Percentiles rank a stretch among this genome's conserved stretches.
Evolutionary conservation across 2,888 invertebrate species (phyloP).

Genomic region (Zhuqinia jingwanae): DNA sequence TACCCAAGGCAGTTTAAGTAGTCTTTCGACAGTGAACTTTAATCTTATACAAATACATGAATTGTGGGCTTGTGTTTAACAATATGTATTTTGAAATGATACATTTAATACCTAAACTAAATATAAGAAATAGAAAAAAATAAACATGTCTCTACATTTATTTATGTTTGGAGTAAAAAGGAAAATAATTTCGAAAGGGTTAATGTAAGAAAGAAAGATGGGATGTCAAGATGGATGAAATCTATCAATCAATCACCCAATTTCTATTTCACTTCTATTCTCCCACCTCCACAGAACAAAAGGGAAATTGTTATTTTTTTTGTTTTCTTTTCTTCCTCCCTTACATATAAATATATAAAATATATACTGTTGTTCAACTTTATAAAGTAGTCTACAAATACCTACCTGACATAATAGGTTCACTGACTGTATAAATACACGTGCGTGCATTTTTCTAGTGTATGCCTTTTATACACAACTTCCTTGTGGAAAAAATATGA

Average conservation of each 20-base stretch:
- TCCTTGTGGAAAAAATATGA: too few relatives aligned
- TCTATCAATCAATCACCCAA: constrained; percentile 62
- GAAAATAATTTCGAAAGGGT: constrained; percentile 40
- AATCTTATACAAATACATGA: not conserved
- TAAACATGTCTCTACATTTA: not conserved
- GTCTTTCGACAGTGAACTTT: constrained; percentile 49
- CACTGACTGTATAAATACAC: too few relatives aligned
- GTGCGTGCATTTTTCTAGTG: too few relatives aligned
- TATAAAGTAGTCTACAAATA: not conserved
- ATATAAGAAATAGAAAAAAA: too few relatives aligned
- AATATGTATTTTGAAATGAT: too few relatives aligned
- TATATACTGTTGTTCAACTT: not conserved
- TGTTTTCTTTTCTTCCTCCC: constrained; percentile 10
- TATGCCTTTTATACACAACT: too few relatives aligned
- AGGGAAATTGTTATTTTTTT: constrained; percentile 1
- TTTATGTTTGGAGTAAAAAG: not conserved
- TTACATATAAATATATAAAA: not conserved
- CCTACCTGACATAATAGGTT: too few relatives aligned
- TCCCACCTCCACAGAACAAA: constrained; percentile 3
- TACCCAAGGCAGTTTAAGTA: too few relatives aligned
- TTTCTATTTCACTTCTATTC: constrained; percentile 41
- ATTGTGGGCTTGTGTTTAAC: not conserved
- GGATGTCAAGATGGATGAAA: constrained; percentile 58
- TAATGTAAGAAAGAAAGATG: constrained; percentile 40
- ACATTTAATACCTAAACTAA: too few relatives aligned